Evolutionary conservation across 2,797 vertebrate genomes (phyloP).

Genomic region (Caiman crocodilus): DNA sequence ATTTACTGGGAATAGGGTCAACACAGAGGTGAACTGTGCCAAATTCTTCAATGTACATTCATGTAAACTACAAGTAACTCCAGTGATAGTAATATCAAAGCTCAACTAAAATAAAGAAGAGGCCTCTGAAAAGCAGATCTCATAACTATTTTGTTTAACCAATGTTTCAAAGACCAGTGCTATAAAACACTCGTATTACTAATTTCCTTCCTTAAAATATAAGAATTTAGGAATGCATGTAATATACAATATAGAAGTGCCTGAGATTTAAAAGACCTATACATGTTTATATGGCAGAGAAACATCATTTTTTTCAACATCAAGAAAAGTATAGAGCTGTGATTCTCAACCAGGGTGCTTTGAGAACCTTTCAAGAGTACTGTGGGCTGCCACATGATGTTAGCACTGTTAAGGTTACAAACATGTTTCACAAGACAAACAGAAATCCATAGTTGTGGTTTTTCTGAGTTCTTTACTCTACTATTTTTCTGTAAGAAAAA

Average conservation of each 20-base stretch:
- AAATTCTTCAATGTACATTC: background rate
- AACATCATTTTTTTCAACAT: too few relatives aligned
- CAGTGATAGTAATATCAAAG: background rate
- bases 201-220: background rate
- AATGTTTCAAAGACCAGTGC: background rate
- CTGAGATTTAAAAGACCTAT: background rate
- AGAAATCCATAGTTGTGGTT: too few relatives aligned
- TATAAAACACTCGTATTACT: background rate
- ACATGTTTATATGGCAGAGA: background rate
- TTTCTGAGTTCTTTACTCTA: too few relatives aligned
- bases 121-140: background rate
- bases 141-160: background rate
- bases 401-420: too few relatives aligned
- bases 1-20: background rate
- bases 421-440: too few relatives aligned
- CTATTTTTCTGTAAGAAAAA: too few relatives aligned
- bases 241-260: background rate
- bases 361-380: too few relatives aligned
- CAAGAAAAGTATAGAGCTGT: too few relatives aligned
- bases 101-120: background rate
- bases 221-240: background rate
- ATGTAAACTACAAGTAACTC: background rate
- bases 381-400: too few relatives aligned
- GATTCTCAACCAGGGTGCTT: too few relatives aligned
- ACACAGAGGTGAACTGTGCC: background rate